phyloP scores from a whole-genome alignment of 2,113 vertebrate genomes.

The Catharus fuscescens region DNA sequence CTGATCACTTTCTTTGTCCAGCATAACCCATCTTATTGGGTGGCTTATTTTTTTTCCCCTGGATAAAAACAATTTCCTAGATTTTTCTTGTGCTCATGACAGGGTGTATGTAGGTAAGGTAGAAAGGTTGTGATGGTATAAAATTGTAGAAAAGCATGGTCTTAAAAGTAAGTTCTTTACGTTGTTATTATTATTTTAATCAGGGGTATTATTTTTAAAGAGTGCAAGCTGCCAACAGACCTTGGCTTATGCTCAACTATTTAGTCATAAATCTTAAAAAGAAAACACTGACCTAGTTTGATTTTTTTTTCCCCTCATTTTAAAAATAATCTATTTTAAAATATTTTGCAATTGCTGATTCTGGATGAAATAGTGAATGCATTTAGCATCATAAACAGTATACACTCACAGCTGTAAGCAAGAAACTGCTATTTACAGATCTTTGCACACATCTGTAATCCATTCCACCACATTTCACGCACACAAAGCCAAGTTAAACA shows the following conservation, averaged over 20 bases:
- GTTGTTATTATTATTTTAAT: background rate
- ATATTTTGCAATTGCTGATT: background rate
- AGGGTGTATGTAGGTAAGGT: background rate
- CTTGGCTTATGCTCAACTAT: background rate
- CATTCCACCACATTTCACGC: background rate
- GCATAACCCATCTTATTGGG: background rate
- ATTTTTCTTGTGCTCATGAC: background rate
- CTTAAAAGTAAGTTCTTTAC: background rate
- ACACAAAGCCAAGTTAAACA: slow-evolving; percentile 16
- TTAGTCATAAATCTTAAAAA: background rate
- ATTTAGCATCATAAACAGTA: slow-evolving; percentile 3
- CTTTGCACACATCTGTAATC: slow-evolving; percentile 11
- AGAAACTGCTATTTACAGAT: slow-evolving; percentile 34
- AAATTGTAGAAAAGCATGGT: background rate
- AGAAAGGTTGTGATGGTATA: background rate
- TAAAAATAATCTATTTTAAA: background rate
- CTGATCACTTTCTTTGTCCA: background rate
- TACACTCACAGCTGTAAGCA: slow-evolving; percentile 1
- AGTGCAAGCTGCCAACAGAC: background rate
- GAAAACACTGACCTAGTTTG: background rate
- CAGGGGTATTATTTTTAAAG: background rate
- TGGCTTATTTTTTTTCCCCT: background rate
- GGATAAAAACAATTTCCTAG: background rate
- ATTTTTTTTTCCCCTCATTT: background rate
- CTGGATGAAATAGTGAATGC: background rate